These are phyloP conservation scores for Monarcha castaneiventris DNA, from an alignment of 2,113 vertebrate species.

Conservation along the genomic window DNA sequence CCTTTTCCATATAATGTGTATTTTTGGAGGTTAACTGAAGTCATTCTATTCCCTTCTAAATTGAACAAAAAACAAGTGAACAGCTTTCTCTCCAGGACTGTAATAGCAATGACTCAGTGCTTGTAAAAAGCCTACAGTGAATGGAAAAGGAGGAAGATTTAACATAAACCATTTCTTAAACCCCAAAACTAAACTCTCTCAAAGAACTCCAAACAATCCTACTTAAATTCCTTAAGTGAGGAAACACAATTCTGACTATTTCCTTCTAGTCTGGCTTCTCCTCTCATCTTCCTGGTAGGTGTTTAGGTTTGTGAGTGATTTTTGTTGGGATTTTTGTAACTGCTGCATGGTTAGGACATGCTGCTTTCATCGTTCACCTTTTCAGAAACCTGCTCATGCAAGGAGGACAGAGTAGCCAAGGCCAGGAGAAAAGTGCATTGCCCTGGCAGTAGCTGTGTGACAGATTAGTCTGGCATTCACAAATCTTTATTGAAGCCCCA, in stretches of 20 bases:
- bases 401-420: not conserved
- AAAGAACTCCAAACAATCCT: not conserved
- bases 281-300: not conserved
- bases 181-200: not conserved
- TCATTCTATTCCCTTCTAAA: not conserved
- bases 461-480: not conserved
- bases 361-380: not conserved
- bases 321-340: not conserved
- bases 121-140: not conserved
- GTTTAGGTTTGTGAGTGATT: not conserved
- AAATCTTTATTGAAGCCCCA: not conserved
- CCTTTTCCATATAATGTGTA: not conserved
- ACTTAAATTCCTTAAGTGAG: not conserved
- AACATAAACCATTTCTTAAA: not conserved
- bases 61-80: not conserved
- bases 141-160: not conserved
- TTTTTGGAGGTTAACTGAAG: not conserved
- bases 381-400: not conserved
- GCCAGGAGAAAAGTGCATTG: not conserved
- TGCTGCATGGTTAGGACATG: not conserved
- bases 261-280: not conserved
- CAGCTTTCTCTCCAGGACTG: not conserved
- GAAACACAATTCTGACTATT: not conserved
- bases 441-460: fast-evolving
- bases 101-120: not conserved